Percentiles rank a stretch among this genome's conserved stretches.
Evolutionary conservation across 2,797 vertebrate species (phyloP).

Genomic region (Pipistrellus kuhlii): DNA sequence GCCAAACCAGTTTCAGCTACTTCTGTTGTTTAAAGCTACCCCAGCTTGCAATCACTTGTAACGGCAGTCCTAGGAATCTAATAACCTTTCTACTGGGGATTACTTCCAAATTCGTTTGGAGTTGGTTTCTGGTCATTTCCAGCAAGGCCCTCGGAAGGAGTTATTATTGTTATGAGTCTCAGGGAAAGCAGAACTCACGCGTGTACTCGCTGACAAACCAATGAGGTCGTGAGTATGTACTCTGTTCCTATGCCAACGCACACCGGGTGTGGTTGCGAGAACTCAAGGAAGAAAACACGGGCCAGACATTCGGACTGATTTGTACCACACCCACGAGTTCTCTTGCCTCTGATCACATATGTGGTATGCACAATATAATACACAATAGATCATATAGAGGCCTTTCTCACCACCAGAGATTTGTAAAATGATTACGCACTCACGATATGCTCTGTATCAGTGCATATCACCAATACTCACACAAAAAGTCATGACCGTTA

Average conservation of each 20-base stretch:
- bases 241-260: neutral
- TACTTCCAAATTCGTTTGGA: neutral
- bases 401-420: neutral
- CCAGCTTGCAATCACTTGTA: neutral
- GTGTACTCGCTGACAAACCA: neutral
- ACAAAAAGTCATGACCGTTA: neutral
- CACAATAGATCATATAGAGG: neutral
- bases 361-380: neutral
- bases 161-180: slow-evolving; percentile 27
- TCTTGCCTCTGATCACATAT: neutral
- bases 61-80: neutral
- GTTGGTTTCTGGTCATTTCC: slow-evolving; percentile 31
- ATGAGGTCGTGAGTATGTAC: neutral
- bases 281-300: neutral
- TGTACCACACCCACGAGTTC: neutral
- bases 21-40: neutral
- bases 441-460: neutral
- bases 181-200: neutral
- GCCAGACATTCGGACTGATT: neutral
- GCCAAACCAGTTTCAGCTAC: no score
- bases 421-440: neutral
- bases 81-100: neutral
- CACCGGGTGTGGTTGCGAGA: neutral
- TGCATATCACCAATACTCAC: neutral
- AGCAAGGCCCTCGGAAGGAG: slow-evolving; percentile 33